phyloP scores from a whole-genome alignment of 2,888 invertebrate genomes.

The Eupithecia tripunctaria region DNA sequence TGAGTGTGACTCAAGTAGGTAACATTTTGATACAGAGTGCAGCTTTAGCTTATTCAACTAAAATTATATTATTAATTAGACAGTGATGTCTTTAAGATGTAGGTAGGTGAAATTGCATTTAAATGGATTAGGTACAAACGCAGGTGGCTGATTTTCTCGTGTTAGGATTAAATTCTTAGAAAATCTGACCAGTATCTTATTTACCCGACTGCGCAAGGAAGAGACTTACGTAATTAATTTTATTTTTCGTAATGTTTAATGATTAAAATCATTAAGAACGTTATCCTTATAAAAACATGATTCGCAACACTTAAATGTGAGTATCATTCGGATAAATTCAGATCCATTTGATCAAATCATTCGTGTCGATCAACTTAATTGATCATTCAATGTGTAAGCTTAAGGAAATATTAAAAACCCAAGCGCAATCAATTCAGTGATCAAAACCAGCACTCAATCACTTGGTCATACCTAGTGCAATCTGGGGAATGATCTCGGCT shows the following conservation, averaged over 20 bases:
- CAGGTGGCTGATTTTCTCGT: background rate
- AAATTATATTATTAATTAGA: background rate
- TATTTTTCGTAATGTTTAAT: background rate
- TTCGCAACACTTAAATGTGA: constrained; percentile 44
- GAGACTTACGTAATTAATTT: too few relatives aligned
- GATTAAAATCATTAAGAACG: background rate
- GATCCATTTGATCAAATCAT: constrained; percentile 61
- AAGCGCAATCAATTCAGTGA: constrained; percentile 77
- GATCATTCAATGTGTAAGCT: constrained; percentile 72
- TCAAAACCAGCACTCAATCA: constrained; percentile 74
- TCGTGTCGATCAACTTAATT: constrained; percentile 77
- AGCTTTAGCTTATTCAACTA: background rate
- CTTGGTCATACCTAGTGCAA: constrained; percentile 40
- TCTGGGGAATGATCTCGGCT: constrained; percentile 13
- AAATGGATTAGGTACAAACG: background rate
- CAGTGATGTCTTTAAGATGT: background rate
- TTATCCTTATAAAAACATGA: constrained; percentile 40
- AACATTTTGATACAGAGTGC: background rate
- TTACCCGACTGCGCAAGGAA: too few relatives aligned
- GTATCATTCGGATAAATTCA: constrained; percentile 54
- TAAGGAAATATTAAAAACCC: constrained; percentile 74
- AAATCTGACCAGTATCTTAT: too few relatives aligned
- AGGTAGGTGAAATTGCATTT: background rate
- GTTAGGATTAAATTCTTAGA: background rate
- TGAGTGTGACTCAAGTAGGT: background rate